phyloP scores from a whole-genome alignment of 1,140 invertebrate species.

The Argopecten irradians region DNA sequence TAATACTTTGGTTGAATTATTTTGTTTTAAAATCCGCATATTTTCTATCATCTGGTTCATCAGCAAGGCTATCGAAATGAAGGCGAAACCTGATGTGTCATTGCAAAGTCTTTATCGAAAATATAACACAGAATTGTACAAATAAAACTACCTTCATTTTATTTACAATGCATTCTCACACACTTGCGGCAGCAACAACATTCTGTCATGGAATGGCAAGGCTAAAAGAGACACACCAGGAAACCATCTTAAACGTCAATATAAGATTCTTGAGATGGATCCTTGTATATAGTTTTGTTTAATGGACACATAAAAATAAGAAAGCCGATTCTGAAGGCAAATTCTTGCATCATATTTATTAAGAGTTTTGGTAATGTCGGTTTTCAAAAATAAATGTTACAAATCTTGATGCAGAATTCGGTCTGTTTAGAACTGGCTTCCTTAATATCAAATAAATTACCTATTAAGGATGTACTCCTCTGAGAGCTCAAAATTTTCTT shows the following conservation, averaged over 20 bases:
- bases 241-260: neutral
- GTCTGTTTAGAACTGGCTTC: neutral
- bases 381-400: neutral
- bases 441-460: neutral
- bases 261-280: neutral
- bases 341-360: neutral
- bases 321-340: neutral
- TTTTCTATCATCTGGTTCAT: too few relatives aligned
- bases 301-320: neutral
- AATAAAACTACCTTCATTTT: neutral
- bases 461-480: too few relatives aligned
- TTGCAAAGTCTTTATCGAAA: too few relatives aligned
- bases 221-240: neutral
- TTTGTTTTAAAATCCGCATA: too few relatives aligned
- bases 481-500: too few relatives aligned
- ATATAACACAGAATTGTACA: too few relatives aligned
- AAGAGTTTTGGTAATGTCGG: neutral
- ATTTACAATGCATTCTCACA: neutral
- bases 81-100: too few relatives aligned
- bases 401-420: neutral
- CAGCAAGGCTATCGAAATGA: too few relatives aligned
- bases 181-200: neutral
- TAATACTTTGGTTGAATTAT: too few relatives aligned
- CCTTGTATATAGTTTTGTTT: neutral
- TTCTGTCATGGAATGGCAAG: constrained; percentile 1